A percentile compares a stretch with the other conserved stretches of the same genome.
phyloP scores from a whole-genome alignment of 2,888 invertebrate genomes.

The Chelonus formosanus region DNA sequence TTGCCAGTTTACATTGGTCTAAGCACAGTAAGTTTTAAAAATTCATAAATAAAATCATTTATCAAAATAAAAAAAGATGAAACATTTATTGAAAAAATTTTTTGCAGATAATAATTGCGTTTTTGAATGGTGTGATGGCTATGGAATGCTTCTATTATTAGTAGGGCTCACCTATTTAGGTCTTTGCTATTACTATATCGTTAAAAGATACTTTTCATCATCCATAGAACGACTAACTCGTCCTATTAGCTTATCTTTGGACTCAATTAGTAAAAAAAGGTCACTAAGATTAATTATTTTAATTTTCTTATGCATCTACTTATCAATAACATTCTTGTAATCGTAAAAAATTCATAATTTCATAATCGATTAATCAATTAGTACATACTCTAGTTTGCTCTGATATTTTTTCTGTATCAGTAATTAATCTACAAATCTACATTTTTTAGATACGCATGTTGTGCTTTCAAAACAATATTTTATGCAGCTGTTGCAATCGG shows the following conservation, averaged over 20 bases:
- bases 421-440: no score
- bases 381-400: no score
- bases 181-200: constrained; percentile 71
- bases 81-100: constrained; percentile 10
- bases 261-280: constrained; percentile 34
- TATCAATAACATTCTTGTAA: no score
- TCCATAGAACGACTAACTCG: constrained; percentile 56
- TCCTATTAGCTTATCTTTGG: constrained; percentile 37
- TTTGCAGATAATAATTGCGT: constrained; percentile 44
- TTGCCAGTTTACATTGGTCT: constrained; percentile 55
- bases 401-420: no score
- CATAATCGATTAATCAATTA: no score
- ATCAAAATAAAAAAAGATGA: constrained; percentile 4
- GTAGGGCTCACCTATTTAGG: constrained; percentile 71
- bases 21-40: constrained; percentile 44
- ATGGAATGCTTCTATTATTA: constrained; percentile 77
- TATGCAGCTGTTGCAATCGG: constrained; percentile 63
- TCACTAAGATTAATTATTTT: constrained; percentile 23
- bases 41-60: constrained; percentile 2
- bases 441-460: constrained; percentile 66
- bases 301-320: no score
- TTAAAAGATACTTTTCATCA: constrained; percentile 69
- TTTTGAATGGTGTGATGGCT: constrained; percentile 71
- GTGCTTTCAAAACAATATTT: constrained; percentile 51
- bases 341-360: no score